Evolutionary conservation across 2,888 invertebrate genomes (phyloP), one percentile per base, ranked within the genome.

Genomic region (Chaetoderma sp.): DNA sequence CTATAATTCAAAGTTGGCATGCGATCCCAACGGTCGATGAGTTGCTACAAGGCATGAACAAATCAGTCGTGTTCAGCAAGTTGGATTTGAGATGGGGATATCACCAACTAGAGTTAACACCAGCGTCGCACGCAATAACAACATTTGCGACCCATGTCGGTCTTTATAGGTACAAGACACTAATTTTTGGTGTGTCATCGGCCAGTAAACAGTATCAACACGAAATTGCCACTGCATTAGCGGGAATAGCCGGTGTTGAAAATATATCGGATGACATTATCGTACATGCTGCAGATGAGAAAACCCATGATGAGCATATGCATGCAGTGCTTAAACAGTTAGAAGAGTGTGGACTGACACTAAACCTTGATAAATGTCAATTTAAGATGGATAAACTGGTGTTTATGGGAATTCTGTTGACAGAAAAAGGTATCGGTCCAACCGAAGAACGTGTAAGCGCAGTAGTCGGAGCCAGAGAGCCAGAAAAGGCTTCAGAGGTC

Each of bases 181-280:
- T 74, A 44, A 72, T 63, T n/a, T 78, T 75, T 62, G 76, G 76
- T 10, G 64, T 72, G 10, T 70, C 63, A 1, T 85, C 84, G 56
- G 88, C 88, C 4, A 83, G 85, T 0, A 88, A 87, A 74, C 73
- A 85, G 1, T 88, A 86, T 67, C 85, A 87, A 73, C 84, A 86
- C 73, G 77, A 76, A 1, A 61, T 88, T 28, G 81, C 83, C 64
- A 68, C 72, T 66, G 77, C 86, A 8, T 55, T 87, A 2, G 33
- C 65, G 42, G 74, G 71, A 4, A 83, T 83, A 23, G 73, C 81
- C 42, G 84, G 84, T 0, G 77, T 75, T 3, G 65, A 83, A 28
- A 85, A 83, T 57, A 79, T 80, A 52, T 82, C 81, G 27, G 86
- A 86, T 72, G 85, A 86, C 72, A 84, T 87, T 50, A 58, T 85